Percentiles rank a stretch among this genome's conserved stretches.
phyloP scores from a whole-genome alignment of 2,888 invertebrate species.

The Oligia strigilis region DNA sequence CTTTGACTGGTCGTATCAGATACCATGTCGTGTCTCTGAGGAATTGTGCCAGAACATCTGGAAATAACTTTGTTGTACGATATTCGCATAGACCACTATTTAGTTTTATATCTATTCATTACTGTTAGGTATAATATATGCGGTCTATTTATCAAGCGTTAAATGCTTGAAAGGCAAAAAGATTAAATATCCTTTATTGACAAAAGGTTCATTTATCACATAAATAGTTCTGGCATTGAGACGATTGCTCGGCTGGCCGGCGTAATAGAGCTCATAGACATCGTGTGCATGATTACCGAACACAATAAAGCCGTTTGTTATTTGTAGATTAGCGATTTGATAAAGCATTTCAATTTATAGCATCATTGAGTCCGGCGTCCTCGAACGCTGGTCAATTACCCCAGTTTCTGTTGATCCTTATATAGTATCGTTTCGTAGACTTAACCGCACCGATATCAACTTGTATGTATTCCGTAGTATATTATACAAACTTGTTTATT shows the following conservation, averaged over 20 bases:
- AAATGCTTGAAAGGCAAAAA: slow-evolving; percentile 39
- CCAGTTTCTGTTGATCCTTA: slow-evolving; percentile 75
- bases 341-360: slow-evolving; percentile 87
- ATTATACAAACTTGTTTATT: slow-evolving; percentile 25
- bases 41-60: slow-evolving; percentile 81
- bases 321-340: slow-evolving; percentile 84
- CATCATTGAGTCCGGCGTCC: slow-evolving; percentile 81
- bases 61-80: slow-evolving; percentile 65
- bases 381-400: slow-evolving; percentile 79
- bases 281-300: slow-evolving; percentile 73
- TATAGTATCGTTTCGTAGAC: slow-evolving; percentile 66
- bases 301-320: slow-evolving; percentile 82
- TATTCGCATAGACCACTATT: slow-evolving; percentile 51
- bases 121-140: slow-evolving; percentile 1
- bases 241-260: slow-evolving; percentile 68
- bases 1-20: slow-evolving; percentile 79
- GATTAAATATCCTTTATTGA: slow-evolving; percentile 50
- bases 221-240: slow-evolving; percentile 72
- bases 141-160: slow-evolving; percentile 41
- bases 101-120: slow-evolving; percentile 33
- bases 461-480: slow-evolving; percentile 14
- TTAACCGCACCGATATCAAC: slow-evolving; percentile 39
- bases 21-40: slow-evolving; percentile 74
- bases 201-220: slow-evolving; percentile 63
- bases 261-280: slow-evolving; percentile 75